Evolutionary conservation across 2,113 vertebrate species (phyloP).

Genomic region (Nerophis ophidion): DNA sequence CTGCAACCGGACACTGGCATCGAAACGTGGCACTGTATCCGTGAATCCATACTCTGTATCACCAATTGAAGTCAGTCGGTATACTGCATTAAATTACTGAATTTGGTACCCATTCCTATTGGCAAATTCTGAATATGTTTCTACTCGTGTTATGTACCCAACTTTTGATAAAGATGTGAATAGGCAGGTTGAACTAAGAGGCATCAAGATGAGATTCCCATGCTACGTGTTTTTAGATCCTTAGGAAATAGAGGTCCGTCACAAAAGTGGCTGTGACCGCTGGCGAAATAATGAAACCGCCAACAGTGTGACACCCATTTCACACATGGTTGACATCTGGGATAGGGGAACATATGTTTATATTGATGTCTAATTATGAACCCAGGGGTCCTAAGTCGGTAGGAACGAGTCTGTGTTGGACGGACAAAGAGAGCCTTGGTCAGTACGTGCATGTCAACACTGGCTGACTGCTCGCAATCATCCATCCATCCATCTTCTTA

Average conservation of each 20-base stretch:
- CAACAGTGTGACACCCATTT: conserved; percentile 68
- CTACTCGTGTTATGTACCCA: too few species aligned
- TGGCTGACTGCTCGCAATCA: conserved; percentile 43
- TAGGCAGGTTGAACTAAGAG: too few species aligned
- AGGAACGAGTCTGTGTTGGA: conserved; percentile 44
- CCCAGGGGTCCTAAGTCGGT: conserved; percentile 55
- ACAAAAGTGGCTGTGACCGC: conserved; percentile 31
- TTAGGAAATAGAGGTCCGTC: conserved; percentile 8
- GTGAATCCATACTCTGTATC: too few species aligned
- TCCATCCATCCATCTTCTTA: too few species aligned
- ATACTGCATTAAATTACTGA: too few species aligned
- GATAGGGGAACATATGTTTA: conserved; percentile 70
- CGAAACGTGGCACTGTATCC: too few species aligned
- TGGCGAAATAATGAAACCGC: conserved; percentile 60
- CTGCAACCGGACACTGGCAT: too few species aligned
- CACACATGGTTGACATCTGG: conserved; percentile 72
- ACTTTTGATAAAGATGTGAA: too few species aligned
- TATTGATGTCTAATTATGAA: conserved; percentile 74
- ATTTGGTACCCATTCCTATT: too few species aligned
- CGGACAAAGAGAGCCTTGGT: conserved; percentile 34
- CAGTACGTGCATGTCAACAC: conserved; percentile 38
- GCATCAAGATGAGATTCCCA: not conserved
- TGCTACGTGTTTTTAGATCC: not conserved
- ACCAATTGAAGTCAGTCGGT: too few species aligned
- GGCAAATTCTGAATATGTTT: too few species aligned